Conservation (phyloP, 2,797 vertebrate species). For the Gallinago nigripennis region DNA sequence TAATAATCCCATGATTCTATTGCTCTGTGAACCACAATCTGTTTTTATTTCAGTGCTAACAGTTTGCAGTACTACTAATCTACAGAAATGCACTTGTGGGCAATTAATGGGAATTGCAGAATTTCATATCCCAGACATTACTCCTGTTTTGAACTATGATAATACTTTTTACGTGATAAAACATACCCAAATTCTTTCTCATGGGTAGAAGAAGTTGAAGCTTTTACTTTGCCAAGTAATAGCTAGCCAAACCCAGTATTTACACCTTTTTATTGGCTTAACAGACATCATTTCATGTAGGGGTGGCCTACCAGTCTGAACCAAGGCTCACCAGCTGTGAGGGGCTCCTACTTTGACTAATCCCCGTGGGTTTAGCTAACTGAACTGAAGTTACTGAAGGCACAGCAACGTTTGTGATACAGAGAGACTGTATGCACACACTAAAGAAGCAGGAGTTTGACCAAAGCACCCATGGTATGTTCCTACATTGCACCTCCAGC, state of each 20-base stretch:
- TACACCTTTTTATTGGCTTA: not conserved
- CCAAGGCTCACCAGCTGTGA: not conserved
- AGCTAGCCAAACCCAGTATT: not conserved
- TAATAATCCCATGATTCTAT: not conserved
- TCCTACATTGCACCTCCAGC: not conserved
- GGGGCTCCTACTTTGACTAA: not conserved
- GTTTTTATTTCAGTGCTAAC: not conserved
- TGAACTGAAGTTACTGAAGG: not conserved
- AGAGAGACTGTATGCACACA: not conserved
- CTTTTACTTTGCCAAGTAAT: not conserved
- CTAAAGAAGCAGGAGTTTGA: not conserved
- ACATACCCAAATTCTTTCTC: not conserved
- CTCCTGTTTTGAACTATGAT: not conserved
- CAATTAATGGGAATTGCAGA: not conserved
- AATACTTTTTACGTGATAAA: not conserved
- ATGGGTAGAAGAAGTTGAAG: not conserved
- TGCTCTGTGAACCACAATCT: not conserved
- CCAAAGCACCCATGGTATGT: not conserved
- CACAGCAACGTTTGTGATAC: fast-evolving
- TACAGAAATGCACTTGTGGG: not conserved
- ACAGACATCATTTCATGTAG: not conserved
- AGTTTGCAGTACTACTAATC: not conserved
- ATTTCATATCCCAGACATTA: not conserved
- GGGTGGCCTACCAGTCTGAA: not conserved
- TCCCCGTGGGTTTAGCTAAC: not conserved